Base-by-base conservation (phyloP, 92 coral and sea anemone species). In the Epizoanthus illoricatus region DNA sequence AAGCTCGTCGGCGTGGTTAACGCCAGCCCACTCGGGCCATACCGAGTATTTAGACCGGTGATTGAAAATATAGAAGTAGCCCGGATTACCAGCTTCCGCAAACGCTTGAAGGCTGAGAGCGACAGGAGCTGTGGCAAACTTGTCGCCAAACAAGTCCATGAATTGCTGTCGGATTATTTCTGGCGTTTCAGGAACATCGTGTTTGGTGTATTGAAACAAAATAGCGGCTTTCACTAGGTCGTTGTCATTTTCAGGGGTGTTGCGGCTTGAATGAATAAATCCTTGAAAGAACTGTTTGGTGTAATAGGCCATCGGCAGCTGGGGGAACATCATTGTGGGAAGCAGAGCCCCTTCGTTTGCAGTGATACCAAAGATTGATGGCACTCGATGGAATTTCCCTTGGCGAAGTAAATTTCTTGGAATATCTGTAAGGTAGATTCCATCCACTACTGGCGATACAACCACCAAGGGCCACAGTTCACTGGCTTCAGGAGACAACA, bases 21-120 rank as follows among this genome's bases (percentile, higher is more conserved):
- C 88, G 47, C 90, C 90, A n/a, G 58, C 85, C 74, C 89, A 87
- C 47, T 84, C 80, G 65, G 88, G 88, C 60, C 84, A 74, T 43
- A 55, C 43, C 42, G 88, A 87, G 79, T 63, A 71, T 36, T 49
- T 84, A 15, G 90, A 79, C 52, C 90, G 83, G 41, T 87, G 90
- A 5, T 69, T 74, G 75, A 87, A 87, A 15, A 67, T 76, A 65
- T 84, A 84, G 65, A 87, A 84, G 20, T 74, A 84, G 3, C 85
- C 75, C 3, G 90, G 90, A 33, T 69, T 69, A 8, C 85, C 88
- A 15, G 85, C 80, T 21, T 69, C 19, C 3, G 81, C 88, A 15
- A 81, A 61, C 1, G 88, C 72, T 58, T 45, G 58, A 67, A 87
- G 89, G 49, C 73, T 62, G 18, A 66, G 41, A 5, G 66, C 56